Conservation (phyloP, 92 coral and sea anemone species). For the Zoanthus gigantus region DNA sequence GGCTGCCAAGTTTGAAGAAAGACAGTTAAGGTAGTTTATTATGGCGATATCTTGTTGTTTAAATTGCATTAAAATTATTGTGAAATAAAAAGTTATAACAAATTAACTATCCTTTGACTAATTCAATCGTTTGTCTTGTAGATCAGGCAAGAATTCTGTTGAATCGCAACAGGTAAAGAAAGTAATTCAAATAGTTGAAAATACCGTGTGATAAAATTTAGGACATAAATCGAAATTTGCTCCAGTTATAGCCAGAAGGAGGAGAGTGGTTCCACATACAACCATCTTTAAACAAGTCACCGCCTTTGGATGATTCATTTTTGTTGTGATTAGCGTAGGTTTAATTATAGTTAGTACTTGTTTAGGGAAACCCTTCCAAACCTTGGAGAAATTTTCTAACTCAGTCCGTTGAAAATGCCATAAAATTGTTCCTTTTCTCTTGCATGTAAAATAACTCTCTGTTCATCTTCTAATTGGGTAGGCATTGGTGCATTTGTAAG, state of each 20-base stretch:
- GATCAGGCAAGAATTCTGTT: conserved; percentile 48
- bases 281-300: no score
- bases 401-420: no score
- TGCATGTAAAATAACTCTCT: no score
- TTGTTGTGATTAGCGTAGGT: not conserved
- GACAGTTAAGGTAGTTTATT: conserved; percentile 69
- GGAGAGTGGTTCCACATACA: no score
- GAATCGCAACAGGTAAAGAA: conserved; percentile 63
- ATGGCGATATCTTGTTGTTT: not conserved
- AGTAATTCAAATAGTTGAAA: no score
- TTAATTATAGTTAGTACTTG: not conserved
- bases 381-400: no score
- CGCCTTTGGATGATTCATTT: no score
- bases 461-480: no score
- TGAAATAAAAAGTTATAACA: not conserved
- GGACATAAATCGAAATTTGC: not conserved
- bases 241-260: not conserved
- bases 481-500: no score
- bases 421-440: no score
- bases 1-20: conserved; percentile 95
- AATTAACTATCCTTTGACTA: not conserved
- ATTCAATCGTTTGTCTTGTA: not conserved
- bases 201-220: not conserved
- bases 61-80: not conserved
- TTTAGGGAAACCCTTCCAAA: no score